Evolutionary conservation across 1,140 invertebrate species (phyloP).

Genomic region (Psilanteris sp.): DNA sequence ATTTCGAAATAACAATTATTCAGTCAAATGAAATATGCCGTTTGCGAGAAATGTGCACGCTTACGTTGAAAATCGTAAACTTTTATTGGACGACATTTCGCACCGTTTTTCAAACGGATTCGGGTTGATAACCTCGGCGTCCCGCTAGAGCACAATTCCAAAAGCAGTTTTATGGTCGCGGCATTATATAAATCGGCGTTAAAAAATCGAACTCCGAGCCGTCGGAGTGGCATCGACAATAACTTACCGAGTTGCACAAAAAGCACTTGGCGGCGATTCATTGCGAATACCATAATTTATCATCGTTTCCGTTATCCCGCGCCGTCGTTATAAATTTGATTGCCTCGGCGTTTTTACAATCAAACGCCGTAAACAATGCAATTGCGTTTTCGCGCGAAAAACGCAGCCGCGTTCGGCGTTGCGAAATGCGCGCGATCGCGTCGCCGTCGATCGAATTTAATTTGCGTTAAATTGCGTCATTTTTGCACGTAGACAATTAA

Average conservation of each 20-base stretch:
- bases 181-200: constrained; percentile 46
- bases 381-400: constrained; percentile 8
- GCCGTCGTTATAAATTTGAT: constrained; percentile 38
- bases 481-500: too few species aligned
- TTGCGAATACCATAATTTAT: constrained; percentile 48
- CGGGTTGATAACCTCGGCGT: constrained; percentile 54
- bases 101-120: constrained; percentile 46
- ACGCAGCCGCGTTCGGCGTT: background rate
- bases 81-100: constrained; percentile 48
- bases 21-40: constrained; percentile 29
- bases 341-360: constrained; percentile 27
- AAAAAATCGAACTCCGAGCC: constrained; percentile 27
- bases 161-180: constrained; percentile 36
- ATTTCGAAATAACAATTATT: constrained; percentile 34
- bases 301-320: constrained; percentile 42
- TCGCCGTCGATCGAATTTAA: too few species aligned
- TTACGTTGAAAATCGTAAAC: constrained; percentile 49
- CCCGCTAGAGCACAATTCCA: constrained; percentile 43
- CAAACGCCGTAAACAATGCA: background rate
- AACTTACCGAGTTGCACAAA: constrained; percentile 30
- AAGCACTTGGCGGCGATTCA: constrained; percentile 30
- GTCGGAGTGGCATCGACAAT: constrained; percentile 45
- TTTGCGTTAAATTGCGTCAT: too few species aligned
- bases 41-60: constrained; percentile 23
- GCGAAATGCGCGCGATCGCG: too few species aligned